Percentiles rank a stretch among this genome's conserved stretches.
phyloP scores from a whole-genome alignment of 2,797 vertebrate genomes.

The Sitta carolinensis region DNA sequence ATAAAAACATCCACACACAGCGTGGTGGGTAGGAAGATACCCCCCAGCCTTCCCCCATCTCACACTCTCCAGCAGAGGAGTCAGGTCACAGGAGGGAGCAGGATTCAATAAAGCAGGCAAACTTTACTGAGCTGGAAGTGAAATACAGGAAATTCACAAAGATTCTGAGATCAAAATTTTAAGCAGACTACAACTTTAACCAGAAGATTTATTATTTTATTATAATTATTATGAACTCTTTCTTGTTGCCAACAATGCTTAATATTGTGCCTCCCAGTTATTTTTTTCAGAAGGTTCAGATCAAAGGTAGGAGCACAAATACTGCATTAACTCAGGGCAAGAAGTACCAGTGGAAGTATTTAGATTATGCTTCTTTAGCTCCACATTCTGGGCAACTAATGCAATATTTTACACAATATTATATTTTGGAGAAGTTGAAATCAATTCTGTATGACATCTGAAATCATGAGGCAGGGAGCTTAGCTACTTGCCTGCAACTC shows the following conservation, averaged over 20 bases:
- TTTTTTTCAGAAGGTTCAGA: background rate
- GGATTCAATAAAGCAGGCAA: background rate
- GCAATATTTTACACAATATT: background rate
- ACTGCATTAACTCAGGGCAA: rapidly evolving
- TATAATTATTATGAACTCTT: background rate
- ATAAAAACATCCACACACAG: background rate
- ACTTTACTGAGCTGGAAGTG: background rate
- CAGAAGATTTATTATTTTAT: background rate
- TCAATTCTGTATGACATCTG: background rate
- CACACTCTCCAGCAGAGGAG: background rate
- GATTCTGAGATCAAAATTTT: background rate
- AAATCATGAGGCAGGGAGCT: background rate
- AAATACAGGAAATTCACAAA: background rate
- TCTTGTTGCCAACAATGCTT: background rate
- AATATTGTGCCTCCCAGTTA: background rate
- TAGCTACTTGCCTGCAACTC: background rate
- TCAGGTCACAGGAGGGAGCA: background rate
- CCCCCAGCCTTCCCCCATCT: background rate
- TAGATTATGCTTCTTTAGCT: slow-evolving; percentile 1
- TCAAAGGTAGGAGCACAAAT: background rate
- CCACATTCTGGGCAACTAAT: slow-evolving; percentile 20
- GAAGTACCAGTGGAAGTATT: background rate
- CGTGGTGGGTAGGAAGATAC: background rate
- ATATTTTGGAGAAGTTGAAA: background rate
- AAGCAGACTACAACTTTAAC: background rate